A percentile compares a stretch with the other conserved stretches of the same genome.
Conservation (phyloP, 2,797 vertebrate genomes). For the Acropternis orthonyx region DNA sequence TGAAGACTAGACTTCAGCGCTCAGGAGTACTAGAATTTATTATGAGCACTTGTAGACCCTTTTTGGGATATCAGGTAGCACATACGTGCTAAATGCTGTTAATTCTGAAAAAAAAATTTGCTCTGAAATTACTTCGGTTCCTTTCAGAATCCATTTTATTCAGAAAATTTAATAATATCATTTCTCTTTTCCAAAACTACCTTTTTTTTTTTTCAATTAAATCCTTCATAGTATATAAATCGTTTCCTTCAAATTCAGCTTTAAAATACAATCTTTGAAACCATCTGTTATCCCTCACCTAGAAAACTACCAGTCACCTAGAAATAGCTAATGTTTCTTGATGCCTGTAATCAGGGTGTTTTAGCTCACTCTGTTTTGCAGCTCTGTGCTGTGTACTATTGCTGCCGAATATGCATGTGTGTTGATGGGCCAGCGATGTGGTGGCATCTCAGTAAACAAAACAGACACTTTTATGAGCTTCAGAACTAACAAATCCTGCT, state of each 20-base stretch:
- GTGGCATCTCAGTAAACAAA: not conserved
- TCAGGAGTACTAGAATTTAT: not conserved
- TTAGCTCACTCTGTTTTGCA: not conserved
- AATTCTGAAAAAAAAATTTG: not conserved
- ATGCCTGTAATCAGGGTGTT: not conserved
- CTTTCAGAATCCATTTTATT: not conserved
- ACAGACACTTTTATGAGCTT: not conserved
- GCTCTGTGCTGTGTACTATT: not conserved
- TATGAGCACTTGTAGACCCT: not conserved
- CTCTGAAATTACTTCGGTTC: not conserved
- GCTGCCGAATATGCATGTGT: not conserved
- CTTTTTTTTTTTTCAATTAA: not conserved
- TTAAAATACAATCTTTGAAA: not conserved
- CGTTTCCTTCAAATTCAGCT: not conserved
- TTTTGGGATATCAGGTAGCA: not conserved
- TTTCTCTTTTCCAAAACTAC: not conserved
- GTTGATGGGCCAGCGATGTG: not conserved
- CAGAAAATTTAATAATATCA: not conserved
- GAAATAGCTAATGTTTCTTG: not conserved
- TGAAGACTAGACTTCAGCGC: not conserved
- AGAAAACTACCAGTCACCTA: not conserved
- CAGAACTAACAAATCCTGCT: not conserved
- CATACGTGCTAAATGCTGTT: not conserved
- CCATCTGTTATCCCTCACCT: not conserved
- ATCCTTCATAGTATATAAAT: not conserved